Evolutionary conservation across 2,797 vertebrate species (phyloP), one percentile per base, ranked within the genome.

Genomic region (Etheostoma perlongum): DNA sequence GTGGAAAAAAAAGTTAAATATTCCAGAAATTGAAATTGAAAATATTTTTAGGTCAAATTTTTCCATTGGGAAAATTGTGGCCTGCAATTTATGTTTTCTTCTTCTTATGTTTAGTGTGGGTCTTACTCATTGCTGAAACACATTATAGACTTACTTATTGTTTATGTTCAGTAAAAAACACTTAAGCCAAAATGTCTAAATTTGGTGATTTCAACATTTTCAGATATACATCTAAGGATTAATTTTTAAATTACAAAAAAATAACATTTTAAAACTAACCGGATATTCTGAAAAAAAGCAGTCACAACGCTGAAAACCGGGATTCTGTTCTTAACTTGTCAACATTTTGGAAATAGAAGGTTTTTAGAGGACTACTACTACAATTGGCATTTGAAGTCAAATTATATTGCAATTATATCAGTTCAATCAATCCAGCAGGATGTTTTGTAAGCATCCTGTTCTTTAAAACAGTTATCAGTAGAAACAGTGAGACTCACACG

Each of bases 401-500:
- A 14, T 21, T 30, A 30, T 11, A 54, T 6, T 25, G 18, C 14
- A 27, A 27, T 27, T 27, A 27, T 44, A 58, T 44, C 33, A 49
- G 33, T 7, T 23, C 7, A 30, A 25, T 66, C 5, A 59, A 23
- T 59, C 23, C 53, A 59, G 42, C 9, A 4, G 27, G 54, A 54
- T n/a, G 23, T 42, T 12, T 52, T 52, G 44, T 6, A 21, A 21
- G 25, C n/a, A 30, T 1, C 30, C 5, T 30, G 30, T 30, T 30
- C 18, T 18, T 44, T 8, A 11, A 63, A 5, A 58, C 6, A 33
- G n/a, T 23, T 15, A 33, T 42, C 42, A 52, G 27, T 4, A 23
- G 16, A 58, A 42, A 57, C 48, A 65, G 16, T 19, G 33, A 69
- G 58, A 68, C 49, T 72, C 8, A 61, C 5, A n/a, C 30, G 30